Evolutionary conservation across 1,140 invertebrate species (phyloP).

Genomic region (Octopus bimaculoides): DNA sequence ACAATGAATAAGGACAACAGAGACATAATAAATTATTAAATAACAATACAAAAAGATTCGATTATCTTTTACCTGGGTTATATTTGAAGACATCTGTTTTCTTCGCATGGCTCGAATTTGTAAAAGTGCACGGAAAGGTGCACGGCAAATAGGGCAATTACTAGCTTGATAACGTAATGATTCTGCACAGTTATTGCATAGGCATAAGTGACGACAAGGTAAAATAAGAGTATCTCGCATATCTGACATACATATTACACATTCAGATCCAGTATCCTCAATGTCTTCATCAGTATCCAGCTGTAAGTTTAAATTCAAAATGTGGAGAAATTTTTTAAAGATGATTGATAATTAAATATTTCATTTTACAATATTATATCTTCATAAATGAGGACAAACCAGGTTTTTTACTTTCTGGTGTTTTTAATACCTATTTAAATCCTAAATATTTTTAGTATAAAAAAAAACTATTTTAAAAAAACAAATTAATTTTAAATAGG

Average conservation of each 20-base stretch:
- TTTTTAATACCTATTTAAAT: too few species aligned
- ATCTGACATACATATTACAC: constrained; percentile 99
- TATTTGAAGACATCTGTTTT: constrained; percentile 50
- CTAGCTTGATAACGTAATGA: constrained; percentile 95
- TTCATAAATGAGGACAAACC: too few species aligned
- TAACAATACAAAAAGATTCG: too few species aligned
- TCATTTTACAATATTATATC: too few species aligned
- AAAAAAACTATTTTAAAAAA: too few species aligned
- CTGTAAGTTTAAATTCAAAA: background rate
- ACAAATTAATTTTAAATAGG: too few species aligned
- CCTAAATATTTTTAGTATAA: too few species aligned
- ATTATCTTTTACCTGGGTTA: constrained; percentile 29
- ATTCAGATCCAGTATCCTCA: constrained; percentile 96
- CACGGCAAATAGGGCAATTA: constrained; percentile 97
- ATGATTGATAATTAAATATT: too few species aligned
- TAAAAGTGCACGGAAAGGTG: constrained; percentile 92
- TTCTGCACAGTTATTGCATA: constrained; percentile 96
- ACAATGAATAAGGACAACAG: too few species aligned
- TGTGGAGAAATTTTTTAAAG: too few species aligned
- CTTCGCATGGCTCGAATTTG: constrained; percentile 94
- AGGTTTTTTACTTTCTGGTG: too few species aligned
- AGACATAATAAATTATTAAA: too few species aligned
- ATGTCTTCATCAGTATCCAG: constrained; percentile 70
- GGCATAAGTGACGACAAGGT: constrained; percentile 95
- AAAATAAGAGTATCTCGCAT: constrained; percentile 95